phyloP scores from a whole-genome alignment of 1,140 invertebrate genomes.

The Pristionchus pacificus region DNA sequence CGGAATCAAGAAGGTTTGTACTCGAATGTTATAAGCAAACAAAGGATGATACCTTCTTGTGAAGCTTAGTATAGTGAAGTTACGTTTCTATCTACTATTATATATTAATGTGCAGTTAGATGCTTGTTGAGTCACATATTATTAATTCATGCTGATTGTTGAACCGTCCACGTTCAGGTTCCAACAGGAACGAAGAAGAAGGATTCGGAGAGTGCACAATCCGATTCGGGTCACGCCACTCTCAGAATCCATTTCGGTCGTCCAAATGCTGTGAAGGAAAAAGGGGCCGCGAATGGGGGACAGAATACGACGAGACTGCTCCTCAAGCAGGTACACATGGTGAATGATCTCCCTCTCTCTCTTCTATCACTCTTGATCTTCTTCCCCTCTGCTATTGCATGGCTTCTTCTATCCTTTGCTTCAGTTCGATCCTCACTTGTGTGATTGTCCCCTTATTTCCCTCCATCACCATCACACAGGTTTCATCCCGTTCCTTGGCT shows the following conservation, averaged over 20 bases:
- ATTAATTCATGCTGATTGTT: no score
- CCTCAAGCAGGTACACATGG: conserved; percentile 21
- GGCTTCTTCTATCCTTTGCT: no score
- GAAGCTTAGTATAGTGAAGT: no score
- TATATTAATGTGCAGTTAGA: no score
- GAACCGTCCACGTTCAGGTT: no score
- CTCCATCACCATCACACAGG: not conserved
- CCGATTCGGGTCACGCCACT: conserved; percentile 41
- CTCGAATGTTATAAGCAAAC: conserved; percentile 9
- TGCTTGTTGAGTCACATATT: no score
- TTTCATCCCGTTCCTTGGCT: not conserved
- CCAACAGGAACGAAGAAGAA: no score
- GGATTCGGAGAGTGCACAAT: conserved; percentile 31
- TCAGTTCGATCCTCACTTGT: no score
- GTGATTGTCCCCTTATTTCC: no score
- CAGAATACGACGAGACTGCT: conserved; percentile 24
- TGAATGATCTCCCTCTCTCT: not conserved
- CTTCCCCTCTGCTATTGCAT: not conserved
- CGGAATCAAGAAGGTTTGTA: conserved; percentile 50
- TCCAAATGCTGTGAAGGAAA: conserved; percentile 20
- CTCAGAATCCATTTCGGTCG: conserved; percentile 55
- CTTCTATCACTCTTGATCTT: not conserved
- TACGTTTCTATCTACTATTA: no score
- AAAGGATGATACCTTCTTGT: no score
- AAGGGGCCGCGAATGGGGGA: no score